Conservation (phyloP, 2,113 vertebrate genomes). For the Pipra filicauda region DNA sequence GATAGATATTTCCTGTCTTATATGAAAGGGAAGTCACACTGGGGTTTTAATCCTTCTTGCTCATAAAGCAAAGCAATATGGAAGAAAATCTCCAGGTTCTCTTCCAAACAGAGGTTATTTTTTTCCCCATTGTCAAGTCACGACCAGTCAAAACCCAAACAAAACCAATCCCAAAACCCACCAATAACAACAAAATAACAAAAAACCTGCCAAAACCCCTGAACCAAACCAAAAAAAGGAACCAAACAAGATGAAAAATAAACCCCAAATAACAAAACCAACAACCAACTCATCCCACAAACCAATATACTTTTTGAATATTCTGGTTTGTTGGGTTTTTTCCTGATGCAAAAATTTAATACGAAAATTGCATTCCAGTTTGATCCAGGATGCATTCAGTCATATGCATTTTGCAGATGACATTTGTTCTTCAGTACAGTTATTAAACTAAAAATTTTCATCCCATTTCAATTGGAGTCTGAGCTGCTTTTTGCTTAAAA, state of each 20-base stretch:
- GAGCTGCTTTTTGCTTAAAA: background rate
- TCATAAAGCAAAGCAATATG: background rate
- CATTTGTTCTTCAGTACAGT: background rate
- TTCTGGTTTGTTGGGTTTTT: background rate
- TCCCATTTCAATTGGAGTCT: background rate
- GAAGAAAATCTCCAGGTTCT: background rate
- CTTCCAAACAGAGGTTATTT: background rate
- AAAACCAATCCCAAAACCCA: background rate
- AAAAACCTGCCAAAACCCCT: fast-evolving
- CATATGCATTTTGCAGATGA: background rate
- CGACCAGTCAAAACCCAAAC: background rate
- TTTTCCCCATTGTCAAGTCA: background rate
- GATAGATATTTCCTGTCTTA: background rate
- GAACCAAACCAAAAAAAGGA: background rate
- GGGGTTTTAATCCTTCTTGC: background rate
- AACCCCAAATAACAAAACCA: background rate
- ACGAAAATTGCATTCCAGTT: background rate
- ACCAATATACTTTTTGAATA: background rate
- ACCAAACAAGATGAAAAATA: background rate
- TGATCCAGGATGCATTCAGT: background rate
- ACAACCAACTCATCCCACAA: background rate
- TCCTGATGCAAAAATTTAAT: background rate
- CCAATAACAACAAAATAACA: background rate
- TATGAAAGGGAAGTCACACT: background rate
- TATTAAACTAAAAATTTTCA: background rate